These are phyloP conservation scores for Ictalurus punctatus DNA, from an alignment of 2,113 vertebrate genomes.

Conservation along the genomic window DNA sequence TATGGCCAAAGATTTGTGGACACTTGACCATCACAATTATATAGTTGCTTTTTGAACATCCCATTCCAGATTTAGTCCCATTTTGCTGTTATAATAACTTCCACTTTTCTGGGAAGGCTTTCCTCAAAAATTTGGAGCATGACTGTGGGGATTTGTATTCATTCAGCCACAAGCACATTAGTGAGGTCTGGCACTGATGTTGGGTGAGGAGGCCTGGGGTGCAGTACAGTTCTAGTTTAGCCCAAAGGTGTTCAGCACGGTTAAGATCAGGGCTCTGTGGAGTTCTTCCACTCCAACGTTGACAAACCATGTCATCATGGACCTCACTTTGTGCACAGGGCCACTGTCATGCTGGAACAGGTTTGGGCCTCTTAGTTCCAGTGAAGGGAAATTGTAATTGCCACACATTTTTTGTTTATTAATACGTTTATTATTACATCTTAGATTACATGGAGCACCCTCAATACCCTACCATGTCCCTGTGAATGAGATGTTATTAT, in stretches of 20 bases:
- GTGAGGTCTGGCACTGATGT: not conserved
- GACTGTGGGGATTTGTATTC: not conserved
- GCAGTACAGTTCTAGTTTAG: too few species aligned
- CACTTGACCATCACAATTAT: not conserved
- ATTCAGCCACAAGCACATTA: not conserved
- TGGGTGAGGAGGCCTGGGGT: too few species aligned
- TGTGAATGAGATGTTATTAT: not conserved
- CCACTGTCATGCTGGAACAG: too few species aligned
- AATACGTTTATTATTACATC: not conserved
- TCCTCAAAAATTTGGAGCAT: not conserved
- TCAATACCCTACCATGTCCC: not conserved
- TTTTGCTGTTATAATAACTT: not conserved
- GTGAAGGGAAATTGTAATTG: not conserved
- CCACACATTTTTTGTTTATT: too few species aligned
- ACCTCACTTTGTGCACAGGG: too few species aligned
- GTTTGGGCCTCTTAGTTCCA: too few species aligned
- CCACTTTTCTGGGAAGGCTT: not conserved
- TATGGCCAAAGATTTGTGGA: not conserved
- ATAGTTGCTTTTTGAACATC: not conserved
- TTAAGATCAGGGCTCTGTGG: too few species aligned
- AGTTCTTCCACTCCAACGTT: too few species aligned
- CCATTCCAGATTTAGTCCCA: not conserved
- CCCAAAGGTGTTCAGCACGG: too few species aligned
- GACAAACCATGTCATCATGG: too few species aligned
- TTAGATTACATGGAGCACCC: not conserved